Percentiles rank a stretch among this genome's conserved stretches.
phyloP scores from a whole-genome alignment of 2,797 vertebrate genomes.

The Darevskia mixta region DNA sequence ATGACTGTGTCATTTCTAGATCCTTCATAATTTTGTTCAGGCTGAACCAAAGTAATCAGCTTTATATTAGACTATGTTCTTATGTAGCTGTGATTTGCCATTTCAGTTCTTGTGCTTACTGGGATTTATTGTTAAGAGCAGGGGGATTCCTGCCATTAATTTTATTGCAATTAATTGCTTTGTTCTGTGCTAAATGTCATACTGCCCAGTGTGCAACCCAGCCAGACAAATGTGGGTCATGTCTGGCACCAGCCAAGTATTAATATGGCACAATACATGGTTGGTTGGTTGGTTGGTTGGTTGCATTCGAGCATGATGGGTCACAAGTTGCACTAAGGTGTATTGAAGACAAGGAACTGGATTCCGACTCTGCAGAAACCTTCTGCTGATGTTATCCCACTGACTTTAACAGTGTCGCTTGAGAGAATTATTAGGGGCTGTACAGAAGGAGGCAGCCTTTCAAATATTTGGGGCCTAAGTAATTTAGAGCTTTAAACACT shows the following conservation, averaged over 20 bases:
- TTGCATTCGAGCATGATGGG: neutral
- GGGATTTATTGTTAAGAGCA: constrained; percentile 25
- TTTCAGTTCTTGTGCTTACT: neutral
- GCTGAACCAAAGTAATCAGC: constrained; percentile 5
- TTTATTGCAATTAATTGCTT: constrained; percentile 16
- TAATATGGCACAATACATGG: neutral
- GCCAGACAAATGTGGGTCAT: neutral
- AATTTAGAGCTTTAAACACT: too few relatives aligned
- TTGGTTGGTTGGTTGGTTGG: neutral
- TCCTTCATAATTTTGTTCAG: constrained; percentile 8
- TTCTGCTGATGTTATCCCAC: neutral
- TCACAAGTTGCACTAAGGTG: neutral
- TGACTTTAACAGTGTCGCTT: neutral
- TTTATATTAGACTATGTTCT: neutral
- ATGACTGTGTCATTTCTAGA: constrained; percentile 1
- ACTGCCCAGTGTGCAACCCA: neutral
- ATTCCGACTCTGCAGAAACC: neutral
- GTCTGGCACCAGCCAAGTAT: neutral
- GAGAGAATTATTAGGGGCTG: neutral
- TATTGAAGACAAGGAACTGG: neutral
- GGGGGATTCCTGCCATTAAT: neutral
- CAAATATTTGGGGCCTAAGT: too few relatives aligned
- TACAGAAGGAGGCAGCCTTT: too few relatives aligned
- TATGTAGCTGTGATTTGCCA: constrained; percentile 25
- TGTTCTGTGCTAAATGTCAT: neutral